Evolutionary conservation across 2,797 vertebrate genomes (phyloP).

Genomic region (Acipenser ruthenus): DNA sequence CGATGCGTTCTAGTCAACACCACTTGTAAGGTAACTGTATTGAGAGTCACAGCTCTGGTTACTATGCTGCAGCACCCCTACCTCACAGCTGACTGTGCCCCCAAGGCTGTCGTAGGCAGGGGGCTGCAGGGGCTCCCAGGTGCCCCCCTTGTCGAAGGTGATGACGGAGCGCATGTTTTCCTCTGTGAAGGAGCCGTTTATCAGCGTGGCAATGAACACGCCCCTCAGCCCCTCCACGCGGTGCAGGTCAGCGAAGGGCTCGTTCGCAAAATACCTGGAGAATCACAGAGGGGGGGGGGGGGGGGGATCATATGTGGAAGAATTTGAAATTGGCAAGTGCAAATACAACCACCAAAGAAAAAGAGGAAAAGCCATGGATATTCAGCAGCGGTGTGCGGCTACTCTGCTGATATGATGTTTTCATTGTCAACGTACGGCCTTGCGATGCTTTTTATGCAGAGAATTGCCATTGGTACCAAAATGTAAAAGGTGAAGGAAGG

Average conservation of each 20-base stretch:
- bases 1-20: not conserved
- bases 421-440: too few relatives aligned
- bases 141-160: constrained; percentile 95
- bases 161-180: constrained; percentile 96
- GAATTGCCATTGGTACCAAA: too few relatives aligned
- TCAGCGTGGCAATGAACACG: constrained; percentile 85
- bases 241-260: constrained; percentile 91
- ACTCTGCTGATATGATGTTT: too few relatives aligned
- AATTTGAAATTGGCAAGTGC: too few relatives aligned
- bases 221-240: constrained; percentile 86
- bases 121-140: constrained; percentile 89
- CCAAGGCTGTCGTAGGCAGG: constrained; percentile 77
- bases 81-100: constrained; percentile 81
- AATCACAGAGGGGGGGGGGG: not conserved
- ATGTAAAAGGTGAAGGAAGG: too few relatives aligned
- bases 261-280: constrained; percentile 84
- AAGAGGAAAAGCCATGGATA: too few relatives aligned
- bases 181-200: constrained; percentile 82
- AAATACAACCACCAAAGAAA: too few relatives aligned
- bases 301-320: too few relatives aligned
- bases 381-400: too few relatives aligned
- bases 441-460: too few relatives aligned
- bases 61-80: constrained; percentile 30
- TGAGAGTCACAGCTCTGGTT: too few relatives aligned
- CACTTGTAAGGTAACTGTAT: not conserved